Conservation (phyloP, 2,113 vertebrate genomes). For the Mus pahari region DNA sequence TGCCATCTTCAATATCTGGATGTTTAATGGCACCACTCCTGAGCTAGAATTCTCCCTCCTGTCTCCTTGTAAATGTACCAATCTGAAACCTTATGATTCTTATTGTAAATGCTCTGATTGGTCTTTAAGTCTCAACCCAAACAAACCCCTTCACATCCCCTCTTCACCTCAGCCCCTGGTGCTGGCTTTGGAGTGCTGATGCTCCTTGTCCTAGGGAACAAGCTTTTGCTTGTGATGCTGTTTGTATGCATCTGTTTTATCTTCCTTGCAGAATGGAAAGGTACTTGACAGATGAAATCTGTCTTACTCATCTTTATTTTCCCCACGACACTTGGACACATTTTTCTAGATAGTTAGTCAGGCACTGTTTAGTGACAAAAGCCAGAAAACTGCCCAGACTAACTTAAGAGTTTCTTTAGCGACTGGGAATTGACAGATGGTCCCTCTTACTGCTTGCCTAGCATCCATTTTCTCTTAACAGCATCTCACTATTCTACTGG, state of each 20-base stretch:
- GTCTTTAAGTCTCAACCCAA: background rate
- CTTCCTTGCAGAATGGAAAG: constrained; percentile 43
- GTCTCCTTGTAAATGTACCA: background rate
- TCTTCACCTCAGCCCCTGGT: background rate
- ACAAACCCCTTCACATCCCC: background rate
- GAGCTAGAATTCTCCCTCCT: background rate
- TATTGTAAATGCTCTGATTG: no score
- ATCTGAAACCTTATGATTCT: background rate
- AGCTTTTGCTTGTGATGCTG: background rate
- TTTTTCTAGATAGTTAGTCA: constrained; percentile 56
- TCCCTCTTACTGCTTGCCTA: background rate
- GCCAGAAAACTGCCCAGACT: background rate
- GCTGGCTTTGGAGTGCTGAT: background rate
- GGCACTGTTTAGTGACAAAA: constrained; percentile 18
- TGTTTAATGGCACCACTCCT: background rate
- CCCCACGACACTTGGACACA: background rate
- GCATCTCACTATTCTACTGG: background rate
- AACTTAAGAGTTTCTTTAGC: background rate
- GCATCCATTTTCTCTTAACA: background rate
- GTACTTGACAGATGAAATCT: background rate
- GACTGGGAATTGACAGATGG: background rate
- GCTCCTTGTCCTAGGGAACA: background rate
- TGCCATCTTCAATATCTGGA: background rate
- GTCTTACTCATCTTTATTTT: constrained; percentile 22
- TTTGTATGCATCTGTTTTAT: background rate